phyloP scores from a whole-genome alignment of 1,140 invertebrate species.

The Apis mellifera region Amel_HAv3.1 CM009933.2:9501001-9501500 shows the following conservation, averaged over 20 bases:
- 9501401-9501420: no score
- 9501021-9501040: conserved; percentile 19
- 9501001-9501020: conserved; percentile 70
- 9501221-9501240: background rate
- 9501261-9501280: conserved; percentile 11
- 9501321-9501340: background rate
- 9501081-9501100: conserved; percentile 63
- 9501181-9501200: background rate
- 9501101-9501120: conserved; percentile 55
- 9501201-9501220: conserved; percentile 52
- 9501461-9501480: background rate
- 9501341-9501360: background rate
- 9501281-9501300: background rate
- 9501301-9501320: background rate
- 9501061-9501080: background rate
- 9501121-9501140: conserved; percentile 46
- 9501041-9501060: conserved; percentile 33
- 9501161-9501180: conserved; percentile 53
- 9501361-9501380: background rate
- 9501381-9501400: background rate
- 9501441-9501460: background rate
- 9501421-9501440: background rate
- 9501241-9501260: background rate
- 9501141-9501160: conserved; percentile 57
- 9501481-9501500: background rate